Evolutionary conservation across 2,797 vertebrate genomes (phyloP), one percentile per base, ranked within the genome.

Genomic region (Cyprinella venusta): DNA sequence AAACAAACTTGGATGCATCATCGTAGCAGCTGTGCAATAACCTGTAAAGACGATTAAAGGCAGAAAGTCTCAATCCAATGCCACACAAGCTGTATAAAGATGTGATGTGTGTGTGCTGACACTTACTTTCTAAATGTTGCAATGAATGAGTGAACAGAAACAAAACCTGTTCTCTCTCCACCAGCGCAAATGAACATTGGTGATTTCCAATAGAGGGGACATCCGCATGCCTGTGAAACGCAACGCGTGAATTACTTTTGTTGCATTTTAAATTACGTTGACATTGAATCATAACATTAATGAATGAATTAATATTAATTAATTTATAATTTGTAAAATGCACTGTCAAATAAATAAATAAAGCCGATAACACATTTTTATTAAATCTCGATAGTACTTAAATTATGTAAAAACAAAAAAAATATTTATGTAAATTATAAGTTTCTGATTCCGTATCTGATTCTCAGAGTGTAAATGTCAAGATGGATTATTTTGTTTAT

Each of bases 171-270:
- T 92, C 96, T 95, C 88, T 99, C 97, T 77, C 98, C 98, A 26
- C 98, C 96, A 0, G 98, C 95, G 0, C 94, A 96, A 90, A 89
- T 96, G 91, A 99, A 99, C 96, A 99, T 94, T 36, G 98, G 93
- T 26, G 97, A 94, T 92, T 99, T 99, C 98, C 98, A 99, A 91
- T 98, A 99, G 36, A 99, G 95, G 2, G 98, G 98, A 92, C 96
- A 98, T 80, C 94, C 96, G 82, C 97, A 98, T 70, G 96, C 91
- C 98, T 99, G 92, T 30, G 59, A 30, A 87, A 72, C 68, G 42
- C 24, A 21, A 82, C 5, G 59, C 4, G 21, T 68, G 7, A 42
- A 70, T 59, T n/a, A 1, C 24, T 59, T 52, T 18, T 16, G 6
- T 59, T 33, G 38, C 19, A 70, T 38, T 79, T 79, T 69, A 68